Base-by-base conservation (phyloP, 2,888 invertebrate species). In the Synanthedon formicaeformis region DNA sequence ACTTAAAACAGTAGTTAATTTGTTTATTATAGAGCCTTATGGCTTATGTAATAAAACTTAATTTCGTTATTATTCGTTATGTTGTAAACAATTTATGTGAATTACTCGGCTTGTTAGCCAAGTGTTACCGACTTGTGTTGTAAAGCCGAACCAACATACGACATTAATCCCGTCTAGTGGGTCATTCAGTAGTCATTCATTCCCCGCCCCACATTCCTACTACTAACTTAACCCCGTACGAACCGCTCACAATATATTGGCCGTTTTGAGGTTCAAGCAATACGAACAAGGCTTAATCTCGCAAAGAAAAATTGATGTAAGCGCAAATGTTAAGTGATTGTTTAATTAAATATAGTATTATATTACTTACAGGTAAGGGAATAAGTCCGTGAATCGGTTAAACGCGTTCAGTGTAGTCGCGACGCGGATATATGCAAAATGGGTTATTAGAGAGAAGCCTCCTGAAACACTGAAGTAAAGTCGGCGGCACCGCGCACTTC, bases 401-500 rank as follows among this genome's bases (percentile, higher is more conserved):
- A 57, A 65, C 65, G 74, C 67, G 69, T 70, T 60, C 62, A 67
- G 69, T 69, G 78, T 78, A 80, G 80, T 70, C 75, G 71, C 71
- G 63, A 71, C 77, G 71, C 74, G 75, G 14, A 69, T 71, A 69
- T 71, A 73, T 68, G 70, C 65, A 53, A 75, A 77, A 72, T 76
- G 75, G 75, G 74, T 72, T 68, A 71, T 71, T 40, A 73, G 66
- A 62, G 67, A 76, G 76, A 68, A 76, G 77, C 71, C 78, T 77
- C 61, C 71, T 69, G 73, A 70, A 75, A 78, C 67, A 84, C 84
- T 85, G 78, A 78, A 66, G 73, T 72, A 65, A 61, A 74, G 73
- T 68, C 69, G 67, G 67, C 68, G 71, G 72, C 71, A 75, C 78
- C 64, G 84, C 84, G 85, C 83, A 80, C 75, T 75, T 72, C 73